These are phyloP conservation scores for Pyrrhura leucotis DNA, from an alignment of 2,797 vertebrate species.

Conservation along the genomic window DNA sequence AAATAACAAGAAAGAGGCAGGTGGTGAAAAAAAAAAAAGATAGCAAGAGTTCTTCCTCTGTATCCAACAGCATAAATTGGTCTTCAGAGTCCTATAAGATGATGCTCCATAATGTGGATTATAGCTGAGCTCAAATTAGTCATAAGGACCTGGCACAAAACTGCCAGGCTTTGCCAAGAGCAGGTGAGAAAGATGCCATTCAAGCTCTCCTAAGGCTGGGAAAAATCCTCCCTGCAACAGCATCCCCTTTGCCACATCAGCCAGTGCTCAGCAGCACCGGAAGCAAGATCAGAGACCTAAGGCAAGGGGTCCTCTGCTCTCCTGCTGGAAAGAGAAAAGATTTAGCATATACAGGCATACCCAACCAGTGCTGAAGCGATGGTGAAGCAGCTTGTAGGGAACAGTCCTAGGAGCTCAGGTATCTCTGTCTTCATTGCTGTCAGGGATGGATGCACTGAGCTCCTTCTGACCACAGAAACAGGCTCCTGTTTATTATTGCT, in stretches of 20 bases:
- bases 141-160: not conserved
- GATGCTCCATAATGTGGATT: not conserved
- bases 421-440: fast-evolving
- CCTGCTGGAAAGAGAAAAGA: not conserved
- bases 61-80: not conserved
- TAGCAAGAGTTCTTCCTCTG: not conserved
- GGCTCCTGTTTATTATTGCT: not conserved
- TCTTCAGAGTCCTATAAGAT: not conserved
- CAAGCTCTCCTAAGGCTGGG: not conserved
- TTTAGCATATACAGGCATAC: fast-evolving
- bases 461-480: not conserved
- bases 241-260: not conserved
- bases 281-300: not conserved
- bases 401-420: not conserved
- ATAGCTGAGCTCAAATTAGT: not conserved
- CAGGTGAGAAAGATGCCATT: not conserved
- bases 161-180: not conserved
- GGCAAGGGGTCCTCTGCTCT: not conserved
- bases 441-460: not conserved
- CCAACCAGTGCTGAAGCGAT: not conserved
- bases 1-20: not conserved
- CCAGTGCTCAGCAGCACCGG: not conserved
- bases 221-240: not conserved
- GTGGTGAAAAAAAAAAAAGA: not conserved
- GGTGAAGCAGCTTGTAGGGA: not conserved